Evolutionary conservation across 1,140 invertebrate genomes (phyloP), one percentile per base, ranked within the genome.

Genomic region (Bradysia coprophila): DNA sequence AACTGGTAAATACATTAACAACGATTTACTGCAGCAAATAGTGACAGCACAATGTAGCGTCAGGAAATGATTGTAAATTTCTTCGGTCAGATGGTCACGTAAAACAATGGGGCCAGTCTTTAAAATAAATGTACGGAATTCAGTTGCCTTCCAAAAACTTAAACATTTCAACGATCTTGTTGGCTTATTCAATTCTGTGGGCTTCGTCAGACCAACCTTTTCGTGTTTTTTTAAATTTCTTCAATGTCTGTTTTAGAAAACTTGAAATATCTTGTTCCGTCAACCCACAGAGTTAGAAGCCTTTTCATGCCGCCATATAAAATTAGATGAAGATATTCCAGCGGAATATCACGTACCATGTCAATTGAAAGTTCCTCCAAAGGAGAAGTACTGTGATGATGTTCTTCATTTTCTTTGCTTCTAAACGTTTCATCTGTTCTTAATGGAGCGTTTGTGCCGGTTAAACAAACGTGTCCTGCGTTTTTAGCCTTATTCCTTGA

Each of bases 291-390:
- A 39, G 34, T 18, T 15, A 47, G 38, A 24, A 49, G 28, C 32
- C 45, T 47, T 40, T 22, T 31, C 16, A 45, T 38, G 10, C 43
- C 41, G 18, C 49, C 49, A 13, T 45, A 24, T 23, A 28, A 45
- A 6, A 45, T 16, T 39, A 28, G 13, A 28, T 28, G 24, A 28
- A 28, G 24, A 13, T 28, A 28, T 28, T 28, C 24, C 24, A 13
- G 13, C 13, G 24, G 24, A 13, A 28, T 8, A 8, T 28, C 6
- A 6, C 6, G 6, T 8, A 28, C 13, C 24, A 28, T 28, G 13
- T 28, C 13, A 28, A 28, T 28, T 28, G 24, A 13, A 28, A 28
- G 24, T 28, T 28, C 13, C 13, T 28, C 24, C 24, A 28, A 28
- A 8, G 24, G 24, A 8, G 24, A 28, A 28, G 6, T 28, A 13